Evolutionary conservation across 2,888 invertebrate genomes (phyloP), one percentile per base, ranked within the genome.

Genomic region (Chydorus sphaericus): DNA sequence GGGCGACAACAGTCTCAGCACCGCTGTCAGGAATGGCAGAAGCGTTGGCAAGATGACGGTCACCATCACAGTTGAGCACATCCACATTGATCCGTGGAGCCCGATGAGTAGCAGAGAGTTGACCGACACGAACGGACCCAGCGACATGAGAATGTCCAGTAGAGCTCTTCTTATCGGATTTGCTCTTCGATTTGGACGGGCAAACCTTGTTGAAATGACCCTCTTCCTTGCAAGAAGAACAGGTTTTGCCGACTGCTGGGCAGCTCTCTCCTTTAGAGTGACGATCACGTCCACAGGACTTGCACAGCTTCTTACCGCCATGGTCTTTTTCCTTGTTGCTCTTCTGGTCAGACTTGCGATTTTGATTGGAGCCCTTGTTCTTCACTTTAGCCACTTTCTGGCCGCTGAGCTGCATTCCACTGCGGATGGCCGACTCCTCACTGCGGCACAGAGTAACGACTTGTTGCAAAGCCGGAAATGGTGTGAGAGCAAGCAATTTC

Each of bases 11-110:
- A 20, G 51, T 31, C 31, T 51, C 51, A 8, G 33, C 51, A 20
- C 51, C 51, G 51, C 51, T 30, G 51, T 51, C 51, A 4, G 51
- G 51, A 31, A 30, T 51, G n/a, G n/a, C n/a, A n/a, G n/a, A n/a
- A n/a, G n/a, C n/a, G n/a, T n/a, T n/a, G n/a, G n/a, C n/a, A n/a
- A n/a, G n/a, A n/a, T n/a, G n/a, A n/a, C n/a, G n/a, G n/a, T n/a
- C n/a, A n/a, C n/a, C n/a, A n/a, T n/a, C n/a, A n/a, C n/a, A n/a
- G n/a, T n/a, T n/a, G n/a, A n/a, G n/a, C n/a, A n/a, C n/a, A n/a
- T n/a, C n/a, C n/a, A n/a, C n/a, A n/a, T n/a, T n/a, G n/a, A n/a
- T n/a, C n/a, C n/a, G n/a, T n/a, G n/a, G n/a, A n/a, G n/a, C n/a
- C n/a, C n/a, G n/a, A n/a, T n/a, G n/a, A n/a, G n/a, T n/a, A n/a